Conservation (phyloP, 1,140 invertebrate genomes). For the Conus ventricosus region DNA sequence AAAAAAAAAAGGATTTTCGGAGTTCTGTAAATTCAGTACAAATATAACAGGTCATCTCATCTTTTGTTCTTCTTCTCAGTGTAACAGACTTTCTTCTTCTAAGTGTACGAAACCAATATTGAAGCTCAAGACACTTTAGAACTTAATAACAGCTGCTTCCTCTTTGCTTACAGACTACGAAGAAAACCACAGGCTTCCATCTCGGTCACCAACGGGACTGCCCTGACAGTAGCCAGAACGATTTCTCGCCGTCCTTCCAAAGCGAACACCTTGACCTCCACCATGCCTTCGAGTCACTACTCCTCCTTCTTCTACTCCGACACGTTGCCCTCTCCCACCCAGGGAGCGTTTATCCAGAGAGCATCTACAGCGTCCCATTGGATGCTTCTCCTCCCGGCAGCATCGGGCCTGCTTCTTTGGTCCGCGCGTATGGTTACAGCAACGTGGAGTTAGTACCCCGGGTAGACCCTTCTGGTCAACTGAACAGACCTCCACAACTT, state of each 20-base stretch:
- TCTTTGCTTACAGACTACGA: constrained; percentile 16
- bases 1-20: too few species aligned
- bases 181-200: background rate
- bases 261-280: constrained; percentile 13
- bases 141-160: background rate
- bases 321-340: constrained; percentile 13
- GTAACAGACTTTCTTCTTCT: too few species aligned
- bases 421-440: background rate
- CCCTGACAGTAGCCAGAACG: background rate
- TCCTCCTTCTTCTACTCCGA: constrained; percentile 28
- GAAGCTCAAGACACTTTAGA: background rate
- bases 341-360: constrained; percentile 3
- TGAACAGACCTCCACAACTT: background rate
- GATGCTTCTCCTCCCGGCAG: constrained; percentile 1
- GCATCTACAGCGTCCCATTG: constrained; percentile 26
- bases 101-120: too few species aligned
- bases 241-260: background rate
- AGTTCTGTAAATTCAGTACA: too few species aligned
- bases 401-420: background rate
- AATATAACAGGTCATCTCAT: too few species aligned
- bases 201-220: background rate
- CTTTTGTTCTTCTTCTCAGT: too few species aligned
- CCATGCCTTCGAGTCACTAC: background rate
- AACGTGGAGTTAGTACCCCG: background rate
- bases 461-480: background rate